Percentiles rank a stretch among this genome's conserved stretches.
These are phyloP conservation scores for Styela plicata DNA, from an alignment of 23 tunicate species.

Conservation along the genomic window DNA sequence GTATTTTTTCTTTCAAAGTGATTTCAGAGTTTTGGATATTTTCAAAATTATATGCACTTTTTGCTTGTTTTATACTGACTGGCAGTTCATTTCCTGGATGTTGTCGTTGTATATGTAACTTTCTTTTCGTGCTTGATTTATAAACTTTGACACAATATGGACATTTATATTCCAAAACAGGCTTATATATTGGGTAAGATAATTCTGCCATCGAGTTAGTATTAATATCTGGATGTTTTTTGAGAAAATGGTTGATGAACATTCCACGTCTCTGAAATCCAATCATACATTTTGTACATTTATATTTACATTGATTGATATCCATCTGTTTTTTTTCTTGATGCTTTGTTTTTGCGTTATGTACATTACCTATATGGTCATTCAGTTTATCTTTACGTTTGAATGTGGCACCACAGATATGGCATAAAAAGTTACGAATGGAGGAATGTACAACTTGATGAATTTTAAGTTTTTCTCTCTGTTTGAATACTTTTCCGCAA, in stretches of 20 bases:
- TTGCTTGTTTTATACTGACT: conserved; percentile 15
- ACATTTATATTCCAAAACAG: conserved; percentile 35
- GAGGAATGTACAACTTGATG: conserved; percentile 52
- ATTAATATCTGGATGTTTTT: conserved; percentile 62
- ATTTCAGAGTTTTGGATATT: neutral
- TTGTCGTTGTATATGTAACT: conserved; percentile 43
- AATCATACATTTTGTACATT: conserved; percentile 46
- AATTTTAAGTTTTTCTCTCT: conserved; percentile 30
- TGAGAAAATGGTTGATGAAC: conserved; percentile 63
- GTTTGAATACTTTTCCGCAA: conserved; percentile 25
- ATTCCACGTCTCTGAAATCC: conserved; percentile 79
- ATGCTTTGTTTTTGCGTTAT: neutral
- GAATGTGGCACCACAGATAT: conserved; percentile 60
- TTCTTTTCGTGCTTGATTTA: conserved; percentile 63
- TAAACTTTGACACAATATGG: conserved; percentile 66
- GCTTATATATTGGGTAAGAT: conserved; percentile 42
- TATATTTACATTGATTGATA: conserved; percentile 29
- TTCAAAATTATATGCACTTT: neutral
- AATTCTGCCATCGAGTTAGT: conserved; percentile 33
- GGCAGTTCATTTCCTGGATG: conserved; percentile 65
- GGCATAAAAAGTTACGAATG: conserved; percentile 54
- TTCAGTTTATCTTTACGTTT: conserved; percentile 73
- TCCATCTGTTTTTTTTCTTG: neutral
- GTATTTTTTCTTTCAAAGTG: neutral
- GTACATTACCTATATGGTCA: conserved; percentile 52